Base-by-base conservation (phyloP, 1,140 invertebrate species). In the Eueides isabella region DNA sequence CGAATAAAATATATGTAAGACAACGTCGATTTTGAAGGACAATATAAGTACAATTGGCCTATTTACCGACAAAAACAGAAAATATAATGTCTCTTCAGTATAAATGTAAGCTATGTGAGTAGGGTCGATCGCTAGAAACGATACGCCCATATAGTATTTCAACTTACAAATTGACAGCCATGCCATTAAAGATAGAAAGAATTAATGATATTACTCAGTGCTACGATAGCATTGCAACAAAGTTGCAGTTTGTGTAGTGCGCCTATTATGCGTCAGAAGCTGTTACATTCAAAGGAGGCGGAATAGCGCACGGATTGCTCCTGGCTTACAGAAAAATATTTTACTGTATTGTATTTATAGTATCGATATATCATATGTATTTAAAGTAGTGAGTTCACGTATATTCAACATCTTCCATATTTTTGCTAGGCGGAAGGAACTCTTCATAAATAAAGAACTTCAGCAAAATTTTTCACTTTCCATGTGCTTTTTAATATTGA, bases 151-250 rank as follows among this genome's bases (percentile, higher is more conserved):
- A 55, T 55, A 55, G 44, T 23, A 55, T 55, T 61, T 61, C 67
- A 66, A 71, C 70, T 71, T 62, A 62, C 75, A 79, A 79, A 81
- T 77, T 79, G 77, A 79, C 80, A 79, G 75, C 67, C 41, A 71
- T 64, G 65, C 74, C 68, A 74, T 79, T 79, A 74, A 61, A 81
- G 80, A 81, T 81, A 81, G 79, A 73, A 44, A 71, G 65, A 77
- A 79, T 71, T 74, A 79, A 79, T 79, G 78, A 69, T 71, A 78
- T 74, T 64, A 75, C 72, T 70, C 63, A 26, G 71, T 72, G 33
- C 72, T 65, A 26, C 61, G 69, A 74, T 75, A 71, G 28, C 66
- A 66, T 61, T 31, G 61, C 63, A 64, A 28, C 44, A 23, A 44
- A n/a, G n/a, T 55, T 55, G 44, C 44, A 55, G 44, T 26, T 68